Percentiles rank a stretch among this genome's conserved stretches.
phyloP scores from a whole-genome alignment of 2,797 vertebrate species.

The Podargus strigoides region DNA sequence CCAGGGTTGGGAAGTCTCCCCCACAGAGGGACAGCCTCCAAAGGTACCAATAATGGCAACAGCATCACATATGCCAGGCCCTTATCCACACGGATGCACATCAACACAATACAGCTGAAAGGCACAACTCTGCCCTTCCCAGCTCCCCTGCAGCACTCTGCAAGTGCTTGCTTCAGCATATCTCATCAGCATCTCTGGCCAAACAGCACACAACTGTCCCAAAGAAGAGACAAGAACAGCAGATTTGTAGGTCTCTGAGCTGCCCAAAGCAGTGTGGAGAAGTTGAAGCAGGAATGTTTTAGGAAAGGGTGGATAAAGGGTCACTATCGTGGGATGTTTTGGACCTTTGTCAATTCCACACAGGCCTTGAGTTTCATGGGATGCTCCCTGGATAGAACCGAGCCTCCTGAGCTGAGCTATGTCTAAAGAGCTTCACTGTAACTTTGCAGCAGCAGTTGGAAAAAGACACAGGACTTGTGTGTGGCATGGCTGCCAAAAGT shows the following conservation, averaged over 20 bases:
- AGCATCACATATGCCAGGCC: fast-evolving
- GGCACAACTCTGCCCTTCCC: not conserved
- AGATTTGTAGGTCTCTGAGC: not conserved
- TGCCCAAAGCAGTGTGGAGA: not conserved
- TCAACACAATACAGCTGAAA: not conserved
- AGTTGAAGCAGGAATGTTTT: not conserved
- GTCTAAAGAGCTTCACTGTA: not conserved
- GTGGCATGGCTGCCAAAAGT: not conserved
- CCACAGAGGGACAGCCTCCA: not conserved
- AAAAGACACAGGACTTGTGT: not conserved
- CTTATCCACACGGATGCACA: fast-evolving
- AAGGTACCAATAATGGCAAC: not conserved
- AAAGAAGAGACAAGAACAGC: not conserved
- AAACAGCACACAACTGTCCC: fast-evolving
- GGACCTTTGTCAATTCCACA: not conserved
- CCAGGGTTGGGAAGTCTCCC: not conserved
- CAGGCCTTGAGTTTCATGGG: not conserved
- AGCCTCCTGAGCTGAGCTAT: not conserved
- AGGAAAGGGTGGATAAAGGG: not conserved
- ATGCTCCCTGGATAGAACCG: fast-evolving
- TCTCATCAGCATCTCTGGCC: not conserved
- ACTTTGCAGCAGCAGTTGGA: not conserved
- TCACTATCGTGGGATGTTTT: fast-evolving
- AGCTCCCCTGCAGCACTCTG: fast-evolving
- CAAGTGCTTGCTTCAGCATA: not conserved